These are phyloP conservation scores for Florisuga fusca DNA, from an alignment of 2,797 vertebrate species.

Conservation along the genomic window DNA sequence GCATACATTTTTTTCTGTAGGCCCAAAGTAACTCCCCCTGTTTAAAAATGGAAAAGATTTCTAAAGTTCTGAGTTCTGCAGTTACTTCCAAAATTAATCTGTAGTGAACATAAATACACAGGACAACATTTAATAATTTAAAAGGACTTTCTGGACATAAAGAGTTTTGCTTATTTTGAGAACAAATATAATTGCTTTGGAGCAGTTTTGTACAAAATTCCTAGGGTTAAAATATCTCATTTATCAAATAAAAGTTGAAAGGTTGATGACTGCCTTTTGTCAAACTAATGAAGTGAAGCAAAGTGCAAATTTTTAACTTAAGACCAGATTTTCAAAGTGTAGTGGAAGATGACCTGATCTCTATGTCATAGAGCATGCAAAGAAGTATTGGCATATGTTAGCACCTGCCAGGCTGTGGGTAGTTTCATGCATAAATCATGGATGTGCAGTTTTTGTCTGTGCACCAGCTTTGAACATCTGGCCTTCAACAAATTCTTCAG, in stretches of 20 bases:
- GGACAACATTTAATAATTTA: not conserved
- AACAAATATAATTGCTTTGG: not conserved
- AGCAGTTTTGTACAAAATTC: not conserved
- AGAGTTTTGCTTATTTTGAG: not conserved
- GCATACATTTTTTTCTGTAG: not conserved
- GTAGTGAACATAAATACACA: not conserved
- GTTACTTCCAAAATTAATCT: not conserved
- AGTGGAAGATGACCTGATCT: not conserved
- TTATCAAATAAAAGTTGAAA: not conserved
- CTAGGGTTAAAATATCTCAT: not conserved
- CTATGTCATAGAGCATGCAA: not conserved
- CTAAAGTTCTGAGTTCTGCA: not conserved
- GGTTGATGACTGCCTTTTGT: not conserved
- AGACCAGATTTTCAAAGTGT: constrained; percentile 40
- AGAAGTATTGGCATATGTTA: not conserved
- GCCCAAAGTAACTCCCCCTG: not conserved
- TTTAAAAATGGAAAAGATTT: not conserved
- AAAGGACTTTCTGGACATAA: not conserved
- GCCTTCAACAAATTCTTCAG: not conserved
- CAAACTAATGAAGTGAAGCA: not conserved
- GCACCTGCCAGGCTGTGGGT: not conserved
- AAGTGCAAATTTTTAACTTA: not conserved
- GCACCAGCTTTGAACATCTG: constrained; percentile 53
- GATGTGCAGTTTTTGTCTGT: not conserved
- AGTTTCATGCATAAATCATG: not conserved